phyloP scores from a whole-genome alignment of 2,888 invertebrate genomes.

The Xylota segnis region DNA sequence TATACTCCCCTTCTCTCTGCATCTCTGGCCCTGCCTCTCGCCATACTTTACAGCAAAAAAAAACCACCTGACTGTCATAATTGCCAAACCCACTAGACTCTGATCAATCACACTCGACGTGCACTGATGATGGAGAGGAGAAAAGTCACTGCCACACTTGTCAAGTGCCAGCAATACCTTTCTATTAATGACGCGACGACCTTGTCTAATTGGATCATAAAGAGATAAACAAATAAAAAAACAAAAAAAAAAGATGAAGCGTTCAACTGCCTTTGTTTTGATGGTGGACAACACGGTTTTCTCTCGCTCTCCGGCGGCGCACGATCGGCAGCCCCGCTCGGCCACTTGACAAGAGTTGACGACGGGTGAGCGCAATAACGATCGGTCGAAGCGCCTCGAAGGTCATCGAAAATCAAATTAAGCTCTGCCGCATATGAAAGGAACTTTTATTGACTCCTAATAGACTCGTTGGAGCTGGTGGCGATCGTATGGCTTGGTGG shows the following conservation, averaged over 20 bases:
- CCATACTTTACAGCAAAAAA: not conserved
- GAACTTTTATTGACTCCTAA: conserved; percentile 56
- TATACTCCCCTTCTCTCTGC: too few species aligned
- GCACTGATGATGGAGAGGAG: conserved; percentile 6
- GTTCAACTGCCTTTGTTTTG: conserved; percentile 32
- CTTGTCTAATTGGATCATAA: conserved; percentile 71
- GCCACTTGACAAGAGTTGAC: conserved; percentile 31
- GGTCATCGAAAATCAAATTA: conserved; percentile 52
- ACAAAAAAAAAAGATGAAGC: conserved; percentile 52
- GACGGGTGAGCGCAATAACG: conserved; percentile 23
- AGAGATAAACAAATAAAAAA: conserved; percentile 64
- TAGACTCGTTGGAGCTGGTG: conserved; percentile 46
- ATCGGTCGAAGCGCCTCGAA: conserved; percentile 47
- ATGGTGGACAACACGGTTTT: conserved; percentile 12
- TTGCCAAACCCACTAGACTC: conserved; percentile 51
- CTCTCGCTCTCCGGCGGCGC: conserved; percentile 5
- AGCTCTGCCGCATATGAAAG: conserved; percentile 51
- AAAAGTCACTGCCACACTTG: conserved; percentile 54
- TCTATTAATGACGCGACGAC: conserved; percentile 63
- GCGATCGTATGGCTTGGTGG: too few species aligned
- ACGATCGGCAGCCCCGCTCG: conserved; percentile 13
- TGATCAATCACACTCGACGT: conserved; percentile 63
- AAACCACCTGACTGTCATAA: conserved; percentile 6
- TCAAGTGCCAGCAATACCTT: conserved; percentile 62
- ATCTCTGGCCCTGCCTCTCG: too few species aligned